Base-by-base conservation (phyloP, 2,888 invertebrate species). In the Laspeyria flexula region DNA sequence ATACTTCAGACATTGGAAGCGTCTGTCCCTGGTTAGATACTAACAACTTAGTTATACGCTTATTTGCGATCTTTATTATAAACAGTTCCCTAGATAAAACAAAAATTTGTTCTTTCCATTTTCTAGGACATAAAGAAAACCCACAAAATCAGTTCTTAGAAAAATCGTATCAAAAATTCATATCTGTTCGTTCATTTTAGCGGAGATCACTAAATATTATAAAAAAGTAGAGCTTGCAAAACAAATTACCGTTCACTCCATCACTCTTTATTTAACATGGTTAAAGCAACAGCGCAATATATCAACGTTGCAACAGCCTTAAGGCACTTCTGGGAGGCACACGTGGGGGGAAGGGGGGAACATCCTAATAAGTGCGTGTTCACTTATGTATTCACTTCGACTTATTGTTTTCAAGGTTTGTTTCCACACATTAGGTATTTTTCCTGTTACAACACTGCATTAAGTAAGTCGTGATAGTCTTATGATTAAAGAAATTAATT, bases 231-330 rank as follows among this genome's bases (percentile, higher is more conserved):
- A 40, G 31, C 37, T 47, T 18, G 40, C 50, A 48, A 58, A 67
- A 61, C 65, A 66, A 59, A 59, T 67, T 48, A 54, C 47, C 42
- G 42, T 49, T 67, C 55, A 53, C 68, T 66, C 65, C 58, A 67
- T 66, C 68, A 65, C 62, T 50, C 55, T 53, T 50, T 51, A 49
- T 53, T 41, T 64, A 57, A 66, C 49, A 49, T 39, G 40, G 64
- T 64, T 58, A 53, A 39, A 60, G 52, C 35, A 50, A 43, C 33
- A 52, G 51, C 52, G 43, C 43, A 43, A 64, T 65, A 64, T 65
- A 57, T 64, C 57, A 63, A 37, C 9, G 43, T 4, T 52, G 66
- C 57, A 51, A 35, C 51, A 46, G 41, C 57, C 54, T 45, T 15
- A 42, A 51, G 52, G 52, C 49, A 43, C 59, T 49, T 44, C 13